These are phyloP conservation scores for Perdita meconis DNA, from an alignment of 2,888 invertebrate species.

Conservation along the genomic window DNA sequence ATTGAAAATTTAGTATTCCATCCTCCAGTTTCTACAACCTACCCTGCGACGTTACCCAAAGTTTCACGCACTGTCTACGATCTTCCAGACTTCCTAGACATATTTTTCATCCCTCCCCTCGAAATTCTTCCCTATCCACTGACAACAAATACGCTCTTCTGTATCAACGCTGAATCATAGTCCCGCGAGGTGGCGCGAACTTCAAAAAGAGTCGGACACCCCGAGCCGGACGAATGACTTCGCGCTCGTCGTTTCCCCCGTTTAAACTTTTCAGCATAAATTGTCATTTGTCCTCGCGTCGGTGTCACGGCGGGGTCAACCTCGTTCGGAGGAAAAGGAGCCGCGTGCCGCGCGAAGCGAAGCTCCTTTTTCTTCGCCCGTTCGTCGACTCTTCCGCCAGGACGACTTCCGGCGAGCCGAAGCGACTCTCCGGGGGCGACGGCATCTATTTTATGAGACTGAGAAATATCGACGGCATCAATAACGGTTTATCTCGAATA, in stretches of 20 bases:
- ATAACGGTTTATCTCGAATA: conserved; percentile 82
- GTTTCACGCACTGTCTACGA: conserved; percentile 5
- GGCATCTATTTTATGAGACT: conserved; percentile 80
- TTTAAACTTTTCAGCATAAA: conserved; percentile 69
- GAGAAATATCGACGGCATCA: conserved; percentile 81
- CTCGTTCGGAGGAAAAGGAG: conserved; percentile 3
- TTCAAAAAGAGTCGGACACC: conserved; percentile 21
- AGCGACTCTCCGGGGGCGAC: conserved; percentile 68
- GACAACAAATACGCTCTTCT: conserved; percentile 50
- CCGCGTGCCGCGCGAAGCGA: conserved; percentile 34
- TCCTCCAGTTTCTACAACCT: neutral
- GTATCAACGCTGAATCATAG: conserved; percentile 55
- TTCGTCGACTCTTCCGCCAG: conserved; percentile 15
- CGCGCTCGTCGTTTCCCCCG: conserved; percentile 32
- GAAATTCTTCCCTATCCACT: conserved; percentile 32
- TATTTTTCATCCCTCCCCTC: conserved; percentile 38
- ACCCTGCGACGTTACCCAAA: neutral
- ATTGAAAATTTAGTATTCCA: neutral
- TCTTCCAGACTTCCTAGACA: conserved; percentile 36
- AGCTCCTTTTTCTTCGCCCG: conserved; percentile 53
- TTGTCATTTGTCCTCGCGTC: conserved; percentile 59
- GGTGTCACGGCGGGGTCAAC: conserved; percentile 25
- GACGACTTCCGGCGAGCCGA: conserved; percentile 61
- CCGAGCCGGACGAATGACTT: conserved; percentile 12
- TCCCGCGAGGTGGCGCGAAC: conserved; percentile 40